Base-by-base conservation (phyloP, 1,140 invertebrate species). In the Popillia japonica region DNA sequence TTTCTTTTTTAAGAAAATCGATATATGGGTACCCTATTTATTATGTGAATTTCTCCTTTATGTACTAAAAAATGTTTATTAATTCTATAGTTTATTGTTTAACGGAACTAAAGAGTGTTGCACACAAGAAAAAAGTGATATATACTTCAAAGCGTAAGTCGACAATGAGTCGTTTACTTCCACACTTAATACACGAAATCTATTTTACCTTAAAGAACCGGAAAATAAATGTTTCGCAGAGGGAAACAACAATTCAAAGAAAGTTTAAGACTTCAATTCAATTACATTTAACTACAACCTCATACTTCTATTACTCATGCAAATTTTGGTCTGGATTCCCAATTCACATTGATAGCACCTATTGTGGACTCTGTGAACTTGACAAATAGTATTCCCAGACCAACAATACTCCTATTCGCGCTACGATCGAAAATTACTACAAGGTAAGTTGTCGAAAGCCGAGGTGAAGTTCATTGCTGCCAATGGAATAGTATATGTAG, bases 251-350 rank as follows among this genome's bases (percentile, higher is more conserved):
- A 44, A 44, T 44, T 17, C 7, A 17, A 14, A 55, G 48, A 55
- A 55, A 55, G 48, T 55, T 55, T 55, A n/a, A 48, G n/a, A 48
- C 11, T 48, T 6, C 2, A 55, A 55, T 55, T 55, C 48, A 55
- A 55, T 17, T 17, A 55, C 6, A 55, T 55, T 17, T 17, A 55
- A 2, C 0, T 7, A 55, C 44, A 55, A 55, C n/a, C 48, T 17
- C 14, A 55, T 17, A 55, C 48, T 55, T 55, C 48, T n/a, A 55
- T 55, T 55, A 55, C 48, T 17, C 17, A 55, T 55, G 48, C 48
- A 55, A 55, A 55, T 55, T 55, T 55, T 17, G 48, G 48, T n/a
- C 48, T n/a, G n/a, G 48, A 55, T 55, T 55, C 48, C 48, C 6
- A 55, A n/a, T 55, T 55, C 48, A 17, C 48, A 55, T 55, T 55